These are phyloP conservation scores for Peromyscus polionotus DNA, from an alignment of 2,113 vertebrate species.

Conservation along the genomic window DNA sequence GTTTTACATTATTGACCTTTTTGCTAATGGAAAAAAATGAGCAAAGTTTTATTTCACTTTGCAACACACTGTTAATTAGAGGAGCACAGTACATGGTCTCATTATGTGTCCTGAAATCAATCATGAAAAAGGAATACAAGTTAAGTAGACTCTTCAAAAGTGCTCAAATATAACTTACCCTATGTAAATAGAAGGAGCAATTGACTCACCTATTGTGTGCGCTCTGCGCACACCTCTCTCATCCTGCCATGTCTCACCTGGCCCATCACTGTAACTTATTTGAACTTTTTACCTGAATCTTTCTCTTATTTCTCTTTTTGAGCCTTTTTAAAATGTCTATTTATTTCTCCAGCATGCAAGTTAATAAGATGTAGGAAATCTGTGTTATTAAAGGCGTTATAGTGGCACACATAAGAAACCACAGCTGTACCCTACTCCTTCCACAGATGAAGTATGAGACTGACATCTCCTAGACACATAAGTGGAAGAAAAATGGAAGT, in stretches of 20 bases:
- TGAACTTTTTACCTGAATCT: background rate
- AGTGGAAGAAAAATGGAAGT: background rate
- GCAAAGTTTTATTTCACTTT: constrained; percentile 34
- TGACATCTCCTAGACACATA: background rate
- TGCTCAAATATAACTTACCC: background rate
- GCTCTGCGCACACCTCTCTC: accelerated
- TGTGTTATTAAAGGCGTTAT: background rate
- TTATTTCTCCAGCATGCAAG: background rate
- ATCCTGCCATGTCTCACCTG: background rate
- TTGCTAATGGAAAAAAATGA: constrained; percentile 9
- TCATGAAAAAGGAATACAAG: background rate
- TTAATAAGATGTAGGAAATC: background rate
- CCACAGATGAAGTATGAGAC: background rate
- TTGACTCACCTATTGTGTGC: background rate
- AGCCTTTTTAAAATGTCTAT: accelerated
- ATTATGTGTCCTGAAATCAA: constrained; percentile 13
- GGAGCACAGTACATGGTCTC: background rate
- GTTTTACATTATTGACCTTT: constrained; percentile 29
- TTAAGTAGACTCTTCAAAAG: background rate
- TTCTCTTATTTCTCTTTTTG: background rate
- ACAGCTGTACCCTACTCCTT: background rate
- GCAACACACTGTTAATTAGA: constrained; percentile 49
- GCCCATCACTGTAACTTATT: background rate
- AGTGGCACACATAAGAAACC: too few relatives aligned
- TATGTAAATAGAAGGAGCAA: background rate